Evolutionary conservation across 2,113 vertebrate species (phyloP), one percentile per base, ranked within the genome.

Genomic region (Camelus dromedarius): DNA sequence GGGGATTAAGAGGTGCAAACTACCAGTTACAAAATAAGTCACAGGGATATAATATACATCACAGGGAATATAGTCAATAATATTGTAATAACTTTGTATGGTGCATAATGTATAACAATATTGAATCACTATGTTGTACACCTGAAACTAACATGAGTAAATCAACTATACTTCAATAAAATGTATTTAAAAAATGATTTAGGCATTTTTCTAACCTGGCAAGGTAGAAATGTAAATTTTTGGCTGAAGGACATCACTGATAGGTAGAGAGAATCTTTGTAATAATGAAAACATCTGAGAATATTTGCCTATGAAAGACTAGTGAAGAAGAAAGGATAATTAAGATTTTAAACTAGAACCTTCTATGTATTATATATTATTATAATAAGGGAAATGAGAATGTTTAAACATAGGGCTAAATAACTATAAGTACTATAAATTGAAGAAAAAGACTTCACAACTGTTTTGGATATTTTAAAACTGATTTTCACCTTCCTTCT

Each of bases 381-480:
- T 83, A 38, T 15, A 56, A 48, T 58, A 70, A 91, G 13, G 60
- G 22, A 69, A 97, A 93, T 8, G 54, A 30, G 26, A 69, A 83
- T 48, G 35, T 87, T 89, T 54, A 75, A 38, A 91, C 75, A 72
- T 56, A 79, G 28, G 24, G 16, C 64, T 46, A 80, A 76, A 20
- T n/a, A 77, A 89, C 80, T 93, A 80, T 46, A 16, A 91, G 38
- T 42, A 87, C 28, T 60, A 14, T 42, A 70, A 56, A 80, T n/a
- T 75, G 24, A 95, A 96, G 58, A 87, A 91, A 58, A 93, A 66
- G 52, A 62, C 12, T 50, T 83, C 48, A 79, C n/a, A 77, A 52
- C 6, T 38, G 93, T 69, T 67, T 56, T 46, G 46, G 9, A 70
- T 46, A 72, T 48, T 38, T 77, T 32, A 46, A 76, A 93, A 84